Percentiles rank a stretch among this genome's conserved stretches.
phyloP scores from a whole-genome alignment of 2,797 vertebrate species.

The Periophthalmus magnuspinnatus region DNA sequence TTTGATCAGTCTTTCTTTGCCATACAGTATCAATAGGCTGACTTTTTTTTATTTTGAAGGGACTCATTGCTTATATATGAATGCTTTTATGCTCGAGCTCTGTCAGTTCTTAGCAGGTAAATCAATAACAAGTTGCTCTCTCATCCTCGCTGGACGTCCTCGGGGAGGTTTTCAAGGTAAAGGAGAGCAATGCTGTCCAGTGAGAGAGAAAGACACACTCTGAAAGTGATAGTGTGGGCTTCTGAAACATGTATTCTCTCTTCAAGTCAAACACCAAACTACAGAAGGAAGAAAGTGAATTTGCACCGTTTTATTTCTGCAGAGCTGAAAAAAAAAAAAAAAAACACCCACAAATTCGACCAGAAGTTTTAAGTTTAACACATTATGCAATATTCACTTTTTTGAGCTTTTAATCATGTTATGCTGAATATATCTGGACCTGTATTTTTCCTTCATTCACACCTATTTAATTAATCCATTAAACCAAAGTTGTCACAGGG shows the following conservation, averaged over 20 bases:
- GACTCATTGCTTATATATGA: constrained; percentile 44
- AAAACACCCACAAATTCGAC: neutral
- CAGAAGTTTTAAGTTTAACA: neutral
- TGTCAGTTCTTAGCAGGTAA: constrained; percentile 46
- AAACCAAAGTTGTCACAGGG: too few relatives aligned
- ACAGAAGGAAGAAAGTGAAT: constrained; percentile 6
- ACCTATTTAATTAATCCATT: too few relatives aligned
- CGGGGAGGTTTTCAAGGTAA: constrained; percentile 31
- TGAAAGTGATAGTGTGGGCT: neutral
- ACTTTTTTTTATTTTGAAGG: constrained; percentile 31
- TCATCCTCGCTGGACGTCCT: constrained; percentile 26
- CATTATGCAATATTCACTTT: too few relatives aligned
- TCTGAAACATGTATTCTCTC: constrained; percentile 11
- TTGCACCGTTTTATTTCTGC: constrained; percentile 10
- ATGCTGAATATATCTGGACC: too few relatives aligned
- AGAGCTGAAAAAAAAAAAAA: neutral
- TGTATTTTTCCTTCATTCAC: too few relatives aligned
- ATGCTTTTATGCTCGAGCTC: constrained; percentile 22
- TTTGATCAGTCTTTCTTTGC: constrained; percentile 12
- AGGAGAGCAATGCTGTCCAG: constrained; percentile 10
- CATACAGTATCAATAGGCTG: constrained; percentile 15
- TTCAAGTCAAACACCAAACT: constrained; percentile 9
- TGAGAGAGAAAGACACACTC: neutral
- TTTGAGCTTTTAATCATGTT: too few relatives aligned
- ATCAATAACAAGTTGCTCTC: constrained; percentile 48